phyloP scores from a whole-genome alignment of 2,888 invertebrate species.

The Chalcis sispes region DNA sequence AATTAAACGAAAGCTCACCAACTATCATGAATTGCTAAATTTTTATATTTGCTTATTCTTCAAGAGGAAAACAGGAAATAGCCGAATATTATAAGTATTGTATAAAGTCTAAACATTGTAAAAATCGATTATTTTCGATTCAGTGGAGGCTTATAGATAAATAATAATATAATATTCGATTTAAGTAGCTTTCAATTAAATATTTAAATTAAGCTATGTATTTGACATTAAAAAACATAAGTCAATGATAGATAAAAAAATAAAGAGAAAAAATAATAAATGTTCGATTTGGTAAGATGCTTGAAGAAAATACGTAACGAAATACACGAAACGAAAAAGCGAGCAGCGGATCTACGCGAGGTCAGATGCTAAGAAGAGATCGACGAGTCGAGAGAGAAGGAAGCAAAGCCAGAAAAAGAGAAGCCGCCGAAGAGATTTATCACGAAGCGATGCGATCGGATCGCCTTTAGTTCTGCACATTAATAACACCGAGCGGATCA shows the following conservation, averaged over 20 bases:
- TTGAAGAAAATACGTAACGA: slow-evolving; percentile 51
- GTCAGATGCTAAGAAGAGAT: slow-evolving; percentile 3
- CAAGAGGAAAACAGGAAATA: too few relatives aligned
- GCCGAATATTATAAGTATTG: too few relatives aligned
- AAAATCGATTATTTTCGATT: too few relatives aligned
- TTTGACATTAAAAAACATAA: slow-evolving; percentile 2
- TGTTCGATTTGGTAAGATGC: slow-evolving; percentile 46
- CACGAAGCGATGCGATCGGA: slow-evolving; percentile 68
- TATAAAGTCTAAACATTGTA: too few relatives aligned
- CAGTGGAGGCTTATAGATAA: too few relatives aligned
- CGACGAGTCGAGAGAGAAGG: neutral
- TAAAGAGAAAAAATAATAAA: slow-evolving; percentile 60
- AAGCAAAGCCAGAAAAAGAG: slow-evolving; percentile 6
- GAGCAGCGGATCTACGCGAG: slow-evolving; percentile 4
- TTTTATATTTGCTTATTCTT: too few relatives aligned
- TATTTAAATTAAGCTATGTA: slow-evolving; percentile 29
- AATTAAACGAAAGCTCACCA: neutral
- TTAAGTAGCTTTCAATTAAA: slow-evolving; percentile 38
- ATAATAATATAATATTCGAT: slow-evolving; percentile 46
- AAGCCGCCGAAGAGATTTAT: slow-evolving; percentile 62
- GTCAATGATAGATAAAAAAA: slow-evolving; percentile 3
- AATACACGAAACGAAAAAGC: slow-evolving; percentile 49
- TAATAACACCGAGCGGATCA: slow-evolving; percentile 73
- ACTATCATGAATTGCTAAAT: too few relatives aligned
- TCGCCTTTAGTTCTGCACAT: slow-evolving; percentile 72